These are phyloP conservation scores for Periophthalmus magnuspinnatus DNA, from an alignment of 2,797 vertebrate genomes.

Conservation along the genomic window DNA sequence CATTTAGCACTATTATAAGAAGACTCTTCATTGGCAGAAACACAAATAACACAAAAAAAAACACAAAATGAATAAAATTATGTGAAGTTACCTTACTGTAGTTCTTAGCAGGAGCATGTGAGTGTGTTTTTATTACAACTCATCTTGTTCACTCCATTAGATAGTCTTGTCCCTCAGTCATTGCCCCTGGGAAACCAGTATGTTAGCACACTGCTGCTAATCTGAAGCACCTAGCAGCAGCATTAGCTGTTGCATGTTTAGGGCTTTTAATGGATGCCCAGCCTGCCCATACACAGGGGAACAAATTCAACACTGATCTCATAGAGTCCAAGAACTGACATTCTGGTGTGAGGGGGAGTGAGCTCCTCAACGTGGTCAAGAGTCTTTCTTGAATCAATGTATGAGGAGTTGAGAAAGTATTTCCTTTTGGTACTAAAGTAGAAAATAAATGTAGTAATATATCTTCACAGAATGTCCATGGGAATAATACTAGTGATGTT, in stretches of 20 bases:
- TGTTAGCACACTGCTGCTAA: no score
- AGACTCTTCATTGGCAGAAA: not conserved
- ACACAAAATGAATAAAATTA: not conserved
- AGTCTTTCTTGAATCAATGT: not conserved
- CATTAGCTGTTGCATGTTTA: not conserved
- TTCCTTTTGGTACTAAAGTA: not conserved
- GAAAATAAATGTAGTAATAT: not conserved
- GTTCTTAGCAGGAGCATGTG: no score
- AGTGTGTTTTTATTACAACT: no score
- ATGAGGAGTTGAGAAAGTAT: not conserved
- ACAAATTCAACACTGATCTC: no score
- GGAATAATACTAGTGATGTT: not conserved
- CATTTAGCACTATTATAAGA: not conserved
- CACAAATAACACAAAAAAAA: no score
- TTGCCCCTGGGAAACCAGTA: not conserved
- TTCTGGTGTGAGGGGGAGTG: no score
- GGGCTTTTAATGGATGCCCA: not conserved
- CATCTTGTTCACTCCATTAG: no score
- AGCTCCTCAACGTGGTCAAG: no score
- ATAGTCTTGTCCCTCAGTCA: not conserved
- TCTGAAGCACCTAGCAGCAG: no score
- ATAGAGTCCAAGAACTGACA: no score
- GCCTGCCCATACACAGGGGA: no score
- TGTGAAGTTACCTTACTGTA: not conserved
- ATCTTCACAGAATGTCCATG: not conserved